phyloP scores from a whole-genome alignment of 2,797 vertebrate genomes.

The Petrocephalus schoutedeni region DNA sequence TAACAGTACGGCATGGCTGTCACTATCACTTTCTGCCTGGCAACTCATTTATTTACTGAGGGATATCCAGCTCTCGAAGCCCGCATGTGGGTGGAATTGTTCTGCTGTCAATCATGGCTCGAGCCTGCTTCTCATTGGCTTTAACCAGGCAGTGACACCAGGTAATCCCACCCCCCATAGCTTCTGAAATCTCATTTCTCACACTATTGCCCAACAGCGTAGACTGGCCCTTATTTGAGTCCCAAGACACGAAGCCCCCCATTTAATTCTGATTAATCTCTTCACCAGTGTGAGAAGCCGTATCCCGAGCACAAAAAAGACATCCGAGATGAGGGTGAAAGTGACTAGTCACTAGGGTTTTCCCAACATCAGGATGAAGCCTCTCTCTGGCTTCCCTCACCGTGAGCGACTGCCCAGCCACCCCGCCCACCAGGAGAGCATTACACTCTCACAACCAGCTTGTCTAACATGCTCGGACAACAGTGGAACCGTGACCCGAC shows the following conservation, averaged over 20 bases:
- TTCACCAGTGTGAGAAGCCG: neutral
- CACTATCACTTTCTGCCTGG: neutral
- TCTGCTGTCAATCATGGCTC: neutral
- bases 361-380: neutral
- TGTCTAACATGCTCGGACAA: neutral
- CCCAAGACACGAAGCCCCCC: neutral
- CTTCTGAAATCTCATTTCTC: neutral
- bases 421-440: neutral
- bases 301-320: neutral
- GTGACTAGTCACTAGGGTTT: neutral
- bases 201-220: neutral
- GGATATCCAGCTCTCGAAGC: neutral
- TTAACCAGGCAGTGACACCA: neutral
- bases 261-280: neutral
- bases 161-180: neutral
- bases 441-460: neutral
- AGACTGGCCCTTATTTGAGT: neutral
- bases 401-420: neutral
- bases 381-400: neutral
- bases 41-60: neutral
- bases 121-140: neutral
- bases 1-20: constrained; percentile 15
- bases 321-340: neutral
- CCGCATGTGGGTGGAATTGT: neutral
- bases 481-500: neutral